Base-by-base conservation (phyloP, 2,797 vertebrate species). In the Sebastes kiyomatsui region DNA sequence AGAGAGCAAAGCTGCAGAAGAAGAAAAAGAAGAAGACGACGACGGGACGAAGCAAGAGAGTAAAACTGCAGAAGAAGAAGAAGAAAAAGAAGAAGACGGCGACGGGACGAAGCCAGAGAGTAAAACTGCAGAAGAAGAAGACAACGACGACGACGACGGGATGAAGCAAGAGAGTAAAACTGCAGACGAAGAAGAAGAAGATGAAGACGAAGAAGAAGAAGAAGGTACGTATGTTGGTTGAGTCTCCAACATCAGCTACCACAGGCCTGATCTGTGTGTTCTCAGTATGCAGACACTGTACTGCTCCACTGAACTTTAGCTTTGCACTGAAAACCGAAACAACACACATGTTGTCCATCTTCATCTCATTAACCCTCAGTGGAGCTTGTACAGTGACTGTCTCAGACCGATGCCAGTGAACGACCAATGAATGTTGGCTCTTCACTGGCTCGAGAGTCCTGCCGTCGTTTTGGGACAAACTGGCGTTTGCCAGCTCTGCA, bases 61-160 rank as follows among this genome's bases (percentile, higher is more conserved):
- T n/a, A n/a, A 52, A 52, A 52, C 49, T 52, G 20, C 49, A 54
- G 68, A 33, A 23, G 49, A 65, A 73, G 80, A 18, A 30, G 10
- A 11, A 38, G 12, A 38, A 35, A 1, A 38, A 38, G 0, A 42
- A 42, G 42, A 18, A 0, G n/a, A 54, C 8, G 52, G 1, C 9
- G 20, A 46, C 14, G 38, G 14, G 68, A 96, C 95, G 28, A 25
- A 97, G 81, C 86, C 94, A 85, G 96, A 96, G 82, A 66, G 72
- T 79, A 20, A 12, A 30, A 18, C 25, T 22, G 10, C 49, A 22
- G 84, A 65, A 69, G 80, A 23, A 16, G 18, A 52, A 32, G 33
- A 70, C 0, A 14, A 9, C 4, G 25, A 27, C 4, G 16, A 49
- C 5, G 18, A 4, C 6, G 16, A 35, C 10, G 33, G 33, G 27